These are phyloP conservation scores for Megaleporinus macrocephalus DNA, from an alignment of 2,113 vertebrate genomes.

Conservation along the genomic window DNA sequence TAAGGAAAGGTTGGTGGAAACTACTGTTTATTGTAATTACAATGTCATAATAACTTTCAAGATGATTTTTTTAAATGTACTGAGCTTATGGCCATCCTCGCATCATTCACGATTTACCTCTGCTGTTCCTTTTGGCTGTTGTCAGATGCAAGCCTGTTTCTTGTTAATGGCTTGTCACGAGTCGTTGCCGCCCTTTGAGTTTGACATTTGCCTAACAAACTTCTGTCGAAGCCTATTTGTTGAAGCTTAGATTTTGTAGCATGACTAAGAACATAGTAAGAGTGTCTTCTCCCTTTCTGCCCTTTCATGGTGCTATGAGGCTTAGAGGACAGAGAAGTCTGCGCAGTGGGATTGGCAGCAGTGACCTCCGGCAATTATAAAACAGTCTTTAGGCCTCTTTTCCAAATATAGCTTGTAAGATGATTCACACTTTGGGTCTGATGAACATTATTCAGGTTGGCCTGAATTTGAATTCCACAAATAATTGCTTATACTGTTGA, in stretches of 20 bases:
- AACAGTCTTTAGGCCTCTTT: conserved; percentile 40
- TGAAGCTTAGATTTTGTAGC: not conserved
- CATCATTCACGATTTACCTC: not conserved
- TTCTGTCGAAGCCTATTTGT: not conserved
- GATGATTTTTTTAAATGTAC: not conserved
- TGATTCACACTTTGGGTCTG: conserved; percentile 41
- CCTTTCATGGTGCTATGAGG: conserved; percentile 30
- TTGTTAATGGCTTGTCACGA: not conserved
- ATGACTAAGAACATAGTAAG: not conserved
- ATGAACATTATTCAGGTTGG: conserved; percentile 3
- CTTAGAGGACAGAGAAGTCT: conserved; percentile 20
- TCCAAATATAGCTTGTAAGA: conserved; percentile 68
- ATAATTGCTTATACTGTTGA: not conserved
- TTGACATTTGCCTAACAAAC: conserved; percentile 8
- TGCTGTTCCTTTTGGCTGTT: not conserved
- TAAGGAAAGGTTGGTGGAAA: no score
- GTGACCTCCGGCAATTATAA: conserved; percentile 57
- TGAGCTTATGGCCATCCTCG: not conserved
- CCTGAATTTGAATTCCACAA: no score
- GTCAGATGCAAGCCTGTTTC: not conserved
- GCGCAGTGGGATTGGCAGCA: conserved; percentile 37
- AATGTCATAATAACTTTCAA: not conserved
- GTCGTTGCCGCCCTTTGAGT: not conserved
- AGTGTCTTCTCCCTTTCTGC: not conserved
- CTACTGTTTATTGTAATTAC: not conserved